Percentiles rank a stretch among this genome's conserved stretches.
These are phyloP conservation scores for Sebastes cheni DNA, from an alignment of 2,797 vertebrate species.

Conservation along the genomic window DNA sequence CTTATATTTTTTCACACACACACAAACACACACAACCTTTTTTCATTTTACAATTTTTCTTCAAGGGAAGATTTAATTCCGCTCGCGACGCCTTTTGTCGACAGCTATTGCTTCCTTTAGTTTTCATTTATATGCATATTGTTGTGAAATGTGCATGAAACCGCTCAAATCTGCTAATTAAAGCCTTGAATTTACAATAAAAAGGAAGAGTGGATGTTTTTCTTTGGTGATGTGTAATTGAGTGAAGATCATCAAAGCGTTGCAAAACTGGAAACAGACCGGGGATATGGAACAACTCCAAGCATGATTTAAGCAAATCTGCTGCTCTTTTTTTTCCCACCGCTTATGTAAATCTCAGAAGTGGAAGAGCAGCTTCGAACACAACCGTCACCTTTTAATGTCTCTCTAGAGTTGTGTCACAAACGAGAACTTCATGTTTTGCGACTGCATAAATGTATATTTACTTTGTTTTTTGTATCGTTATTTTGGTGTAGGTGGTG, in stretches of 20 bases:
- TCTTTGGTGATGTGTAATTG: slow-evolving; percentile 41
- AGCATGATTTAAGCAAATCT: slow-evolving; percentile 52
- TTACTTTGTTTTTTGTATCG: not conserved
- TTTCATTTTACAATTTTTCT: not conserved
- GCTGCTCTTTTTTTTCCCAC: not conserved
- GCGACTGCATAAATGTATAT: not conserved
- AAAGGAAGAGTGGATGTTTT: slow-evolving; percentile 35
- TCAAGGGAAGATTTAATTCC: slow-evolving; percentile 32
- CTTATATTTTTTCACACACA: not conserved
- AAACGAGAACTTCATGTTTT: slow-evolving; percentile 4
- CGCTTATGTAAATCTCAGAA: slow-evolving; percentile 48
- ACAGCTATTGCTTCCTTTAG: slow-evolving; percentile 26
- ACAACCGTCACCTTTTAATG: slow-evolving; percentile 9
- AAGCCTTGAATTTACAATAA: slow-evolving; percentile 42
- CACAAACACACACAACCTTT: not conserved
- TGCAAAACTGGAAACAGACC: slow-evolving; percentile 39
- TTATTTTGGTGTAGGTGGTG: slow-evolving; percentile 13
- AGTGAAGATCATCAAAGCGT: slow-evolving; percentile 55
- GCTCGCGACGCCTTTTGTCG: slow-evolving; percentile 7
- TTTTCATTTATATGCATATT: slow-evolving; percentile 23
- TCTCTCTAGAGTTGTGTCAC: slow-evolving; percentile 3
- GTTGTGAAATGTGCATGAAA: slow-evolving; percentile 36
- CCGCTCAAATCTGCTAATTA: slow-evolving; percentile 46
- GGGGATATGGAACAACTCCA: slow-evolving; percentile 47
- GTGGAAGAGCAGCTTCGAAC: slow-evolving; percentile 18